A percentile compares a stretch with the other conserved stretches of the same genome.
phyloP scores from a whole-genome alignment of 2,113 vertebrate species.

The Arothron firmamentum region DNA sequence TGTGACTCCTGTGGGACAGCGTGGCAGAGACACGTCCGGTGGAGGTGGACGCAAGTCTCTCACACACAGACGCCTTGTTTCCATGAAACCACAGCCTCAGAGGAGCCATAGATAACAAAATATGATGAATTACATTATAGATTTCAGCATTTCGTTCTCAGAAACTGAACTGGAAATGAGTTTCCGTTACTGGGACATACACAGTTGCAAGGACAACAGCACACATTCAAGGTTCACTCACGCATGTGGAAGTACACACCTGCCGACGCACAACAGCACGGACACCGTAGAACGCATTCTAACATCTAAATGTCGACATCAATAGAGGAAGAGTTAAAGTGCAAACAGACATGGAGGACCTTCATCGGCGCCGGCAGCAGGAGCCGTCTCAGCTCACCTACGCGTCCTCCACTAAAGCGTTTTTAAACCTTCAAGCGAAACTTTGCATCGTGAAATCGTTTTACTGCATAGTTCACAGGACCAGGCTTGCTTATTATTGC shows the following conservation, averaged over 20 bases:
- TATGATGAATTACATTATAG: neutral
- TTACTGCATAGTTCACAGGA: slow-evolving; percentile 94
- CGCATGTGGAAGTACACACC: neutral
- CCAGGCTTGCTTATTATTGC: slow-evolving; percentile 90
- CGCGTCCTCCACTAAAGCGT: slow-evolving; percentile 50
- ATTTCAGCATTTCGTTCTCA: neutral
- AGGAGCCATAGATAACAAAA: neutral
- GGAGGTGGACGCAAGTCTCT: too few species aligned
- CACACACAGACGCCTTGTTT: neutral
- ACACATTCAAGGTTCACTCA: neutral
- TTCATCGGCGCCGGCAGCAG: too few species aligned
- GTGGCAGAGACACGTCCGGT: too few species aligned
- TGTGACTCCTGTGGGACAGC: slow-evolving; percentile 59
- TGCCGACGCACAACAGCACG: neutral
- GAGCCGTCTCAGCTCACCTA: slow-evolving; percentile 14
- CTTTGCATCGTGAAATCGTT: slow-evolving; percentile 51
- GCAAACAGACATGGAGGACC: slow-evolving; percentile 68
- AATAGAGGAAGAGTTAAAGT: slow-evolving; percentile 72
- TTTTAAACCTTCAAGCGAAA: slow-evolving; percentile 25
- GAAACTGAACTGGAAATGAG: neutral
- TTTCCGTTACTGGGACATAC: neutral
- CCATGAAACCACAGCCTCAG: neutral
- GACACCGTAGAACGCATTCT: slow-evolving; percentile 53
- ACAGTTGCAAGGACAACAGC: too few species aligned
- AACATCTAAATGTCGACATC: slow-evolving; percentile 75